Conservation (phyloP, 2,113 vertebrate species). For the Mixornis gularis region DNA sequence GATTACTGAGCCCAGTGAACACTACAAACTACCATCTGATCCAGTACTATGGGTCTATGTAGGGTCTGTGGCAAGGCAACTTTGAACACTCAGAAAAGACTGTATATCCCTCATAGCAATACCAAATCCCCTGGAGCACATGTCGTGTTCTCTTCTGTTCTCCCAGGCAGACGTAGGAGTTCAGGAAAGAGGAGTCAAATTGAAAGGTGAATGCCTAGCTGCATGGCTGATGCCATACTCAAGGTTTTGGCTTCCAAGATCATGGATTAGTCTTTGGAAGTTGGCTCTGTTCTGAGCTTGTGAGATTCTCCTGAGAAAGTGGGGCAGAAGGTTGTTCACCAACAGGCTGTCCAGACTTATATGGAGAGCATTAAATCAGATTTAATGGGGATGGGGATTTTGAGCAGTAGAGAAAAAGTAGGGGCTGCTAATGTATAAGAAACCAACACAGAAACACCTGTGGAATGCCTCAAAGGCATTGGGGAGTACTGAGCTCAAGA, state of each 20-base stretch:
- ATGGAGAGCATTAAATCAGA: background rate
- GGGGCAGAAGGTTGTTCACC: rapidly evolving
- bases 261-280: background rate
- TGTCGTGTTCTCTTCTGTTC: background rate
- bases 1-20: background rate
- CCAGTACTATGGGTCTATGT: too few species aligned
- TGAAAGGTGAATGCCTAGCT: background rate
- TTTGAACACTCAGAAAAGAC: background rate
- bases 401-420: background rate
- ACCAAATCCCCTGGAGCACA: background rate
- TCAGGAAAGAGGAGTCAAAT: background rate
- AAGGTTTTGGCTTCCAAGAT: background rate
- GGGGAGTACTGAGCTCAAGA: background rate
- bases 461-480: background rate
- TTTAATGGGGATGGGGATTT: background rate
- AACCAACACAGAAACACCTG: background rate
- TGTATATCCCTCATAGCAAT: background rate
- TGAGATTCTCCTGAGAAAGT: background rate
- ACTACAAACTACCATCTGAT: background rate
- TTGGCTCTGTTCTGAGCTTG: background rate
- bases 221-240: rapidly evolving
- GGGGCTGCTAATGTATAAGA: background rate
- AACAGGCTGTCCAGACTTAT: background rate
- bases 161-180: background rate
- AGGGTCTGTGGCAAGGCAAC: background rate